phyloP scores from a whole-genome alignment of 2,797 vertebrate genomes.

The Euthynnus affinis region DNA sequence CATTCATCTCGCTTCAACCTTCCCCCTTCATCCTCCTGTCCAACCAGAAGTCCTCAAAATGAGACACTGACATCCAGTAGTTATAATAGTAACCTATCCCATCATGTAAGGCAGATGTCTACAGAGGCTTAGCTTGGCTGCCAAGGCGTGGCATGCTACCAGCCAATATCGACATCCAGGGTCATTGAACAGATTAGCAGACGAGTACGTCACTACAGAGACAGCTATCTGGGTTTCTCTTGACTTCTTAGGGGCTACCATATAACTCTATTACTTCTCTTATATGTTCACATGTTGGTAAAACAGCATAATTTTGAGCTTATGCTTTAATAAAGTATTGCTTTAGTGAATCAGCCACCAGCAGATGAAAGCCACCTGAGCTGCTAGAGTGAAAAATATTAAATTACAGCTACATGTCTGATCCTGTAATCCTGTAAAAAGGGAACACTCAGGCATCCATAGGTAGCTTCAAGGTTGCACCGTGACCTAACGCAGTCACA shows the following conservation, averaged over 20 bases:
- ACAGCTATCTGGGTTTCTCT: not conserved
- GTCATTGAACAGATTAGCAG: slow-evolving; percentile 41
- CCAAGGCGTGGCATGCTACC: slow-evolving; percentile 51
- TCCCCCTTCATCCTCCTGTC: slow-evolving; percentile 9
- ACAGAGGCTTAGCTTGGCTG: slow-evolving; percentile 38
- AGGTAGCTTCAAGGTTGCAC: slow-evolving; percentile 56
- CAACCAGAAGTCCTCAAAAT: not conserved
- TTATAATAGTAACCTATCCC: not conserved
- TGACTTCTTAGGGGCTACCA: not conserved
- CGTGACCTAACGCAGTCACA: slow-evolving; percentile 8
- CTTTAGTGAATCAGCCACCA: not conserved
- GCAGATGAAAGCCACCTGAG: not conserved
- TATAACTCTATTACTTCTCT: not conserved
- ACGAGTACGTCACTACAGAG: not conserved
- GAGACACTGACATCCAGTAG: slow-evolving; percentile 2
- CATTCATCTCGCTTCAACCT: slow-evolving; percentile 1
- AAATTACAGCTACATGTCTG: slow-evolving; percentile 1
- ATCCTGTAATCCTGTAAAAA: slow-evolving; percentile 7
- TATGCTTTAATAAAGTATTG: not conserved
- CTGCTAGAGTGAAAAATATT: not conserved
- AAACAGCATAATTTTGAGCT: not conserved
- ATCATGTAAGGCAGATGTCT: slow-evolving; percentile 23
- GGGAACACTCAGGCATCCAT: not conserved
- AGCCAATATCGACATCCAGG: slow-evolving; percentile 44
- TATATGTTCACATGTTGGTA: not conserved